These are phyloP conservation scores for Nanorana parkeri DNA, from an alignment of 2,113 vertebrate species.

Conservation along the genomic window DNA sequence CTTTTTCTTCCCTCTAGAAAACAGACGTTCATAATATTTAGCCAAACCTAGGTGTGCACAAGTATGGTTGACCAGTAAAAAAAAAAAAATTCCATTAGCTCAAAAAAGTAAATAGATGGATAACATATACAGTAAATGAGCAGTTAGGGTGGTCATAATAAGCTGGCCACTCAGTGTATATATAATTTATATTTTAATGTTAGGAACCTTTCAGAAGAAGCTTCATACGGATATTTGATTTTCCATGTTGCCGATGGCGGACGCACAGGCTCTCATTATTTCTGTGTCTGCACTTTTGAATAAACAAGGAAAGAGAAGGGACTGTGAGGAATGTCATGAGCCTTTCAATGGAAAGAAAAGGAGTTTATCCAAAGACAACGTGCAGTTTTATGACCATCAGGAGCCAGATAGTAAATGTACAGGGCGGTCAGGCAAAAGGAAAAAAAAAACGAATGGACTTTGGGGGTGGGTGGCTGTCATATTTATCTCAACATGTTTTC, in stretches of 20 bases:
- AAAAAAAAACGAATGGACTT: too few species aligned
- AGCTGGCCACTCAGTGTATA: too few species aligned
- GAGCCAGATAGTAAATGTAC: background rate
- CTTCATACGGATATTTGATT: conserved; percentile 37
- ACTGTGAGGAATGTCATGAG: conserved; percentile 6
- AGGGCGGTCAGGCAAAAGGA: too few species aligned
- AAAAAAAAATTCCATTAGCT: conserved; percentile 37
- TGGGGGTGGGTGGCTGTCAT: too few species aligned
- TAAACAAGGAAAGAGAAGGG: conserved; percentile 35
- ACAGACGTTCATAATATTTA: conserved; percentile 33
- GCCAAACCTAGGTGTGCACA: background rate
- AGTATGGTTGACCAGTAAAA: conserved; percentile 18
- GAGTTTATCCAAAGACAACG: conserved; percentile 1
- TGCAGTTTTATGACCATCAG: background rate
- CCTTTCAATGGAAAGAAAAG: conserved; percentile 36
- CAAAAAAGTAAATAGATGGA: too few species aligned
- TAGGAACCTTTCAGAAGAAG: conserved; percentile 15
- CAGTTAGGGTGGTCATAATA: too few species aligned
- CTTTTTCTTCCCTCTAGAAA: conserved; percentile 1
- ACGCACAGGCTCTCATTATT: conserved; percentile 24
- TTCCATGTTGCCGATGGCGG: background rate
- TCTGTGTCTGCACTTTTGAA: conserved; percentile 20
- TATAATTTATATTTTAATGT: too few species aligned
- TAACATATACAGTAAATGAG: too few species aligned
- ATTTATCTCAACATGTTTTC: too few species aligned